These are phyloP conservation scores for Melitaea athalia DNA, from an alignment of 2,888 invertebrate genomes.

Conservation along the genomic window DNA sequence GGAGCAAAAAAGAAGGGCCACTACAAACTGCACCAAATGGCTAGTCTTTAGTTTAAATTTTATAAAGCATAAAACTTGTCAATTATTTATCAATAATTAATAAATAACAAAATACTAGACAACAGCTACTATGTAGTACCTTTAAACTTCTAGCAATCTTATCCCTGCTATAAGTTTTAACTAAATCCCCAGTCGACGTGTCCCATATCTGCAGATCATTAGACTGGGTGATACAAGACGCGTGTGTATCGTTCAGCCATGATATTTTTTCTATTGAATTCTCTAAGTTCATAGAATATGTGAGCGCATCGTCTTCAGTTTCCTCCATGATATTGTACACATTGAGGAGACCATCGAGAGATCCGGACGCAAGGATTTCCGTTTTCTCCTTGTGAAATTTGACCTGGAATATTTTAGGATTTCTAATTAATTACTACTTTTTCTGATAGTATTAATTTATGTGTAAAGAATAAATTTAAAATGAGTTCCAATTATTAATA, in stretches of 20 bases:
- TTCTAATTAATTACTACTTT: background rate
- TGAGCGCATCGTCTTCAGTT: conserved; percentile 90
- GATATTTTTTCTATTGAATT: conserved; percentile 86
- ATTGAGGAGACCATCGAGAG: conserved; percentile 93
- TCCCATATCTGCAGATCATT: conserved; percentile 87
- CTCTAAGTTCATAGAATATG: conserved; percentile 89
- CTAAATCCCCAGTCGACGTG: conserved; percentile 82
- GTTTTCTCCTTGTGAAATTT: conserved; percentile 87
- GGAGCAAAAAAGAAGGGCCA: too few species aligned
- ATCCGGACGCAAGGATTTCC: conserved; percentile 87
- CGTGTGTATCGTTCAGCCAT: conserved; percentile 75
- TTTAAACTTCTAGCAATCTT: conserved; percentile 83
- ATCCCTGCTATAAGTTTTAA: conserved; percentile 81
- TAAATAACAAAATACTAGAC: too few species aligned
- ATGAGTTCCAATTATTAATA: too few species aligned
- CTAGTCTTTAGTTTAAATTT: too few species aligned
- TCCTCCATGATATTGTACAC: conserved; percentile 88
- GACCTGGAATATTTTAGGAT: conserved; percentile 66
- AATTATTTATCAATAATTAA: too few species aligned
- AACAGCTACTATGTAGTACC: conserved; percentile 53
- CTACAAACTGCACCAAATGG: too few species aligned
- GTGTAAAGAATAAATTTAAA: too few species aligned
- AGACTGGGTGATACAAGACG: conserved; percentile 87
- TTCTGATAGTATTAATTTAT: too few species aligned
- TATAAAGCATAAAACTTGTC: too few species aligned